phyloP scores from a whole-genome alignment of 2,113 vertebrate species.

The Castor canadensis region DNA sequence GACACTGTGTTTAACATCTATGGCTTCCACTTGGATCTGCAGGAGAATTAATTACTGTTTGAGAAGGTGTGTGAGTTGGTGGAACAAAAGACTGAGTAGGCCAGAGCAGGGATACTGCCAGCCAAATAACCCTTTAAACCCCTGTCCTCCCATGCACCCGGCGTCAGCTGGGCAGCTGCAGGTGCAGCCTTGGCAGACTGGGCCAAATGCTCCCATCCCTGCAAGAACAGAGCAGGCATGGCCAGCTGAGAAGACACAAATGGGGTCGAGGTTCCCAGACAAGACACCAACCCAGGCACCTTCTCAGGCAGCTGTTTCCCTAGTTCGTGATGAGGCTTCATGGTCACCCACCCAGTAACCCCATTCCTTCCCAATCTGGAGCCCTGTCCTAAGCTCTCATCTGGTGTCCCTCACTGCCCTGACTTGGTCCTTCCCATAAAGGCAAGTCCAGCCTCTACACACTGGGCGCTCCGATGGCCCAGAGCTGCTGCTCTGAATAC shows the following conservation, averaged over 20 bases:
- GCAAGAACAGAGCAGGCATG: not conserved
- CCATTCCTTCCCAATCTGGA: not conserved
- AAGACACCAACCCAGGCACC: not conserved
- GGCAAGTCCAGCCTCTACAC: not conserved
- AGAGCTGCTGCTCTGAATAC: not conserved
- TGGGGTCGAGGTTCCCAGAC: not conserved
- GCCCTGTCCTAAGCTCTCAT: not conserved
- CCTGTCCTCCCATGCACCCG: not conserved
- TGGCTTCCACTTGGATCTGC: not conserved
- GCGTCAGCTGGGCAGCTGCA: not conserved
- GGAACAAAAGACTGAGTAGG: constrained; percentile 29
- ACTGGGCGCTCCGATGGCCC: not conserved
- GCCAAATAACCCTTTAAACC: not conserved
- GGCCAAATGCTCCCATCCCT: not conserved
- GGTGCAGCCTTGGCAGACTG: not conserved
- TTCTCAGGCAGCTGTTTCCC: not conserved
- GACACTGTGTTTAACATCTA: constrained; percentile 52
- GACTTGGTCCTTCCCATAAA: not conserved
- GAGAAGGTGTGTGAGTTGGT: constrained; percentile 45
- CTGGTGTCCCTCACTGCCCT: not conserved
- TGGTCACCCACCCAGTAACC: too few relatives aligned
- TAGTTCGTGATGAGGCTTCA: not conserved
- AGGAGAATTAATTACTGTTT: constrained; percentile 27
- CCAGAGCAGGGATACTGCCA: not conserved
- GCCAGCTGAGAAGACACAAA: not conserved